Evolutionary conservation across 2,113 vertebrate species (phyloP).

Genomic region (Benitochromis conjunctus): DNA sequence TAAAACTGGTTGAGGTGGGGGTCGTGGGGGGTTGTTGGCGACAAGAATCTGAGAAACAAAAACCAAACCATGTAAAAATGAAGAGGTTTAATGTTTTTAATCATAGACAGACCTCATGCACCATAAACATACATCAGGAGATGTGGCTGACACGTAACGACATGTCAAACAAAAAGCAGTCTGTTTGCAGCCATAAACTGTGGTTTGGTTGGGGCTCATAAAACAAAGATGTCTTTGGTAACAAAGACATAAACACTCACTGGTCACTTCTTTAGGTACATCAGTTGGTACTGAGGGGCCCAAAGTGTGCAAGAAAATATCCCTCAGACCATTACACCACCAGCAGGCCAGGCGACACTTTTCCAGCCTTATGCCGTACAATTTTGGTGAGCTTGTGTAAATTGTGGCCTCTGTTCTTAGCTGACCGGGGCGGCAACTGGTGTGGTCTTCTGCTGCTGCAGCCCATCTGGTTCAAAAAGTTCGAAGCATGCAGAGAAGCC

Average conservation of each 20-base stretch:
- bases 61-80: not conserved
- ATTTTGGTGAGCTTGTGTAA: not conserved
- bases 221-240: not conserved
- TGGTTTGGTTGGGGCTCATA: not conserved
- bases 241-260: not conserved
- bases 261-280: not conserved
- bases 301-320: not conserved
- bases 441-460: not conserved
- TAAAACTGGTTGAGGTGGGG: not conserved
- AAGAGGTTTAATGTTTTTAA: not conserved
- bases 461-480: too few species aligned
- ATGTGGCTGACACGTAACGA: not conserved
- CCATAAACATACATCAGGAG: not conserved
- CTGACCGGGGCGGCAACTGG: not conserved
- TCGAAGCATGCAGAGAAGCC: too few species aligned
- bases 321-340: not conserved
- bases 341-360: not conserved
- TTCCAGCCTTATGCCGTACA: not conserved
- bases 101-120: not conserved
- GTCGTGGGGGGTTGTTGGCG: accelerated
- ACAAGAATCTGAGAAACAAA: not conserved
- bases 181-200: not conserved
- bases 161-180: not conserved
- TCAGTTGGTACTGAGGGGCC: not conserved
- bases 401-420: not conserved